Percentiles rank a stretch among this genome's conserved stretches.
These are phyloP conservation scores for Pomatorhinus ruficollis DNA, from an alignment of 2,113 vertebrate genomes.

Conservation along the genomic window DNA sequence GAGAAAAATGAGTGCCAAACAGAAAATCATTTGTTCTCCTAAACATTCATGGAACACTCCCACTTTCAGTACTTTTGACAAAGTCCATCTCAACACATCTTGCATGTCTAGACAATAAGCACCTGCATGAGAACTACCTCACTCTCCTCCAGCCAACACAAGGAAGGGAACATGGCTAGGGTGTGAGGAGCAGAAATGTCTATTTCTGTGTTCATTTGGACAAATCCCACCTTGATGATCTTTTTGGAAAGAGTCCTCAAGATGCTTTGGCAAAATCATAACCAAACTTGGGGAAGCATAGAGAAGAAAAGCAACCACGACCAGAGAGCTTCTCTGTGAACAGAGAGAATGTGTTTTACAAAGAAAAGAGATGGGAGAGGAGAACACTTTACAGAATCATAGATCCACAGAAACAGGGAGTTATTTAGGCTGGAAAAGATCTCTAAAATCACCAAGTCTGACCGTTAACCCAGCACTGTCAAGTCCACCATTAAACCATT, in stretches of 20 bases:
- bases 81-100: not conserved
- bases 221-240: not conserved
- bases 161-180: not conserved
- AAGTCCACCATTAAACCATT: not conserved
- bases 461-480: not conserved
- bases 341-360: not conserved
- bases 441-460: rapidly evolving
- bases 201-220: not conserved
- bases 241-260: not conserved
- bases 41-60: not conserved
- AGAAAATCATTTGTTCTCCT: not conserved
- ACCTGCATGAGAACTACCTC: not conserved
- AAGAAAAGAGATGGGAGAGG: not conserved
- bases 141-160: not conserved
- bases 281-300: not conserved
- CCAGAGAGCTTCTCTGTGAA: not conserved
- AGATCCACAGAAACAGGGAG: not conserved
- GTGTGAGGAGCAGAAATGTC: not conserved
- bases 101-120: not conserved
- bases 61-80: not conserved
- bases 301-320: not conserved
- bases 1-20: not conserved
- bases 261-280: not conserved
- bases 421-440: not conserved
- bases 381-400: not conserved